Evolutionary conservation across 1,140 invertebrate genomes (phyloP).

Genomic region (Cylas formicarius): DNA sequence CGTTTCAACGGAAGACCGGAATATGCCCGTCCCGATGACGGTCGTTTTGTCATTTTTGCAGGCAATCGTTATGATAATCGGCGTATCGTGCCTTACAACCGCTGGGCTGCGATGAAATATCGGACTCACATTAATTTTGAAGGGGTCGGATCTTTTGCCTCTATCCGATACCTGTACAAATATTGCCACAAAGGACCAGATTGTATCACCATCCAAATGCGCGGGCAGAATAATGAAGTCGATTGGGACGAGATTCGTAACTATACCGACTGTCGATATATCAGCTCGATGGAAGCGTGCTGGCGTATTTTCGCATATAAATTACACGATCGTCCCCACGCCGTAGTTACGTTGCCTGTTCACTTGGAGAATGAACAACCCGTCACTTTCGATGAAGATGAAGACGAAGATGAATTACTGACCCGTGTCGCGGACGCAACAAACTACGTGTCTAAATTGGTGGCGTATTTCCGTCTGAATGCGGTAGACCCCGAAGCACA

Average conservation of each 20-base stretch:
- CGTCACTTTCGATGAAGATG: constrained; percentile 2
- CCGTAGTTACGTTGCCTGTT: constrained; percentile 5
- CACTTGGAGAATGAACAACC: background rate
- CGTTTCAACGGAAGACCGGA: background rate
- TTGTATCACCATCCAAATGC: no score
- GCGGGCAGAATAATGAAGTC: no score
- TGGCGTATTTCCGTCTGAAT: constrained; percentile 13
- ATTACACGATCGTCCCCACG: constrained; percentile 9
- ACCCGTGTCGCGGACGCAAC: background rate
- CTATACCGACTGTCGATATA: constrained; percentile 12
- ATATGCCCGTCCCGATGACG: background rate
- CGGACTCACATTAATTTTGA: constrained; percentile 11
- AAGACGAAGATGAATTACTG: background rate
- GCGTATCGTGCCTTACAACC: constrained; percentile 8
- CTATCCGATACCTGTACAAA: constrained; percentile 8
- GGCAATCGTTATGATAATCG: background rate
- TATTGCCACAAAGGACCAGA: constrained; percentile 3
- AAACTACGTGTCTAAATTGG: no score
- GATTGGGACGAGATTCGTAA: constrained; percentile 10
- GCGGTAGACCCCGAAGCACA: background rate
- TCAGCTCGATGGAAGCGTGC: constrained; percentile 10
- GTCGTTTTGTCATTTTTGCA: background rate
- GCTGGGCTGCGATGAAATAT: constrained; percentile 5
- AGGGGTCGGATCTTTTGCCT: background rate
- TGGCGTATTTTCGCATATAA: constrained; percentile 11